Evolutionary conservation across 2,888 invertebrate species (phyloP), one percentile per base, ranked within the genome.

Genomic region (Mayetiola destructor): DNA sequence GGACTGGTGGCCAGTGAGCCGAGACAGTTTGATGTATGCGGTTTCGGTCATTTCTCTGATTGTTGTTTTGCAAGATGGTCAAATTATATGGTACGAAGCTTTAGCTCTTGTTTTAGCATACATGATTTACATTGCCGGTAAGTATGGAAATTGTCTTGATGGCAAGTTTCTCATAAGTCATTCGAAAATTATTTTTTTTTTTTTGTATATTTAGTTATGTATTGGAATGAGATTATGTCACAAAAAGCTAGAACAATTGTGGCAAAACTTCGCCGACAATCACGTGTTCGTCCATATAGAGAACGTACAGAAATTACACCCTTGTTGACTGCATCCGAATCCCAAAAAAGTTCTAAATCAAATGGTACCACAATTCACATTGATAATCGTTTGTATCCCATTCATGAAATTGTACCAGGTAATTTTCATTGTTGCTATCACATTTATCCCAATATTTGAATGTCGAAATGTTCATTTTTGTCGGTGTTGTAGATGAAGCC

Each of bases 1-100:
- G 63, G 82, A 85, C 68, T 84, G 84, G 84, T 87, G 84, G 84
- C 82, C 88, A 1, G 77, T 88, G 56, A 81, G 81, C 9, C 75
- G 88, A 57, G 87, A 88, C 68, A 80, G 83, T 64, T 64, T 81
- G 60, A 82, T 84, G 73, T 88, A 88, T 65, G 80, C 80, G 1
- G 67, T 85, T 35, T 80, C 86, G 2, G 85, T 88, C 27, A 69
- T 83, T 27, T 75, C 82, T 3, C 76, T 88, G 20, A 83, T 87
- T 61, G 67, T 79, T 55, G 79, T 82, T 12, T 73, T 89, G 37
- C 73, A 80, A 36, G 88, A 88, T 65, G 82, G 82, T 64, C 75
- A 72, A 64, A 77, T 89, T 61, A 79, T 82, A 67, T 84, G 88
- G 82, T 84, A 81, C 68, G 88, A 88, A 73, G 85, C 85, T 6